Evolutionary conservation across 1,140 invertebrate species (phyloP).

Genomic region (Bombus haemorrhoidalis): DNA sequence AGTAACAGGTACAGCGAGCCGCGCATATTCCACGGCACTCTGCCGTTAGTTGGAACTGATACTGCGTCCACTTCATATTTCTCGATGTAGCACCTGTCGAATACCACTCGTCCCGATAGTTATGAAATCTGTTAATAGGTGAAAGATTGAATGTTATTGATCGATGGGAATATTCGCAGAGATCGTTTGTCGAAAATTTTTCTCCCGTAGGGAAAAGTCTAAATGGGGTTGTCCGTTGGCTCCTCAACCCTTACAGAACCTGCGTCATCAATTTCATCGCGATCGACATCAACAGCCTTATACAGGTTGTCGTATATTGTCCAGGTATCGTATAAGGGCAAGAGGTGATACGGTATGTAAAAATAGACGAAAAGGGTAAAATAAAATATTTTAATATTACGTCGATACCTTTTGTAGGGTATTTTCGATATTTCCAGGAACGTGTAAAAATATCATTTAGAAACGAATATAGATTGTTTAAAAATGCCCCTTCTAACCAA

Average conservation of each 20-base stretch:
- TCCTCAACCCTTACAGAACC: neutral
- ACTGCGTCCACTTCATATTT: slow-evolving; percentile 5
- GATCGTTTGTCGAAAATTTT: neutral
- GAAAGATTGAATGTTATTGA: slow-evolving; percentile 20
- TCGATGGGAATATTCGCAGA: neutral
- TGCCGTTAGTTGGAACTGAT: slow-evolving; percentile 12
- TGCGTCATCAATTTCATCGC: neutral
- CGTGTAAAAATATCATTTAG: no score
- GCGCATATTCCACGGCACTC: neutral
- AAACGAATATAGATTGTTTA: no score
- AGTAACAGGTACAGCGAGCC: neutral
- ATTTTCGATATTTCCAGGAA: no score
- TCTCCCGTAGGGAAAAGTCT: neutral
- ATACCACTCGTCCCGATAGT: slow-evolving; percentile 9
- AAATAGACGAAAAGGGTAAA: neutral
- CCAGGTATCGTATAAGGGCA: neutral
- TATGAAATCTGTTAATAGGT: slow-evolving; percentile 7
- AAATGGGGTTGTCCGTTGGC: neutral
- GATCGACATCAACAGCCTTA: no score
- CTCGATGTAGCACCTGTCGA: neutral
- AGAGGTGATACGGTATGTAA: neutral
- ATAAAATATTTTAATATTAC: neutral
- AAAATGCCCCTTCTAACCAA: no score
- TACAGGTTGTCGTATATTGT: neutral
- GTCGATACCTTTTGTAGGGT: no score